These are phyloP conservation scores for Leucoraja ocellata DNA, from an alignment of 2,797 vertebrate genomes.

Conservation along the genomic window DNA sequence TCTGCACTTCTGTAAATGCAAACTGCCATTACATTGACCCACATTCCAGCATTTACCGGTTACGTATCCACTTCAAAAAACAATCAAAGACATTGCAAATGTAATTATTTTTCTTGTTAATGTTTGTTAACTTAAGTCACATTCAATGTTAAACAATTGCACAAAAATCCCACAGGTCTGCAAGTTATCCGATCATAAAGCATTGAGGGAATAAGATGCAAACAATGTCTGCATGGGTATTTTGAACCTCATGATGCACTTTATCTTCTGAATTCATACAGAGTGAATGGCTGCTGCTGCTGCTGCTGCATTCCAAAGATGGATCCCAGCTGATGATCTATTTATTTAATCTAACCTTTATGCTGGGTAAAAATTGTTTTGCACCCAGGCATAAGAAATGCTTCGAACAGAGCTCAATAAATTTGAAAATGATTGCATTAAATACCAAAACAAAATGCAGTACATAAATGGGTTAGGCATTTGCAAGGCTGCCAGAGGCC, in stretches of 20 bases:
- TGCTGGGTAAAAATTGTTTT: not conserved
- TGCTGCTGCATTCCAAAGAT: not conserved
- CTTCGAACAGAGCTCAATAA: not conserved
- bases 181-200: not conserved
- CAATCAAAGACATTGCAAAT: not conserved
- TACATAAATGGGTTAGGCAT: no score
- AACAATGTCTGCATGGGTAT: not conserved
- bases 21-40: not conserved
- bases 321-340: not conserved
- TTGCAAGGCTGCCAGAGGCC: not conserved
- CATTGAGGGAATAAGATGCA: not conserved
- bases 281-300: not conserved
- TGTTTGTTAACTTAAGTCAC: conserved; percentile 11
- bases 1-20: not conserved
- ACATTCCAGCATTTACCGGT: not conserved
- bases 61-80: not conserved
- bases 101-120: not conserved
- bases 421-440: not conserved
- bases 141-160: not conserved
- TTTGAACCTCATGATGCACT: not conserved
- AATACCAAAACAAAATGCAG: not conserved
- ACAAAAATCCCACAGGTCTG: not conserved
- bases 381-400: not conserved
- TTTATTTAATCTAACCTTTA: conserved; percentile 1
- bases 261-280: not conserved